Base-by-base conservation (phyloP, 2,888 invertebrate species). In the Leucophora obtusa region DNA sequence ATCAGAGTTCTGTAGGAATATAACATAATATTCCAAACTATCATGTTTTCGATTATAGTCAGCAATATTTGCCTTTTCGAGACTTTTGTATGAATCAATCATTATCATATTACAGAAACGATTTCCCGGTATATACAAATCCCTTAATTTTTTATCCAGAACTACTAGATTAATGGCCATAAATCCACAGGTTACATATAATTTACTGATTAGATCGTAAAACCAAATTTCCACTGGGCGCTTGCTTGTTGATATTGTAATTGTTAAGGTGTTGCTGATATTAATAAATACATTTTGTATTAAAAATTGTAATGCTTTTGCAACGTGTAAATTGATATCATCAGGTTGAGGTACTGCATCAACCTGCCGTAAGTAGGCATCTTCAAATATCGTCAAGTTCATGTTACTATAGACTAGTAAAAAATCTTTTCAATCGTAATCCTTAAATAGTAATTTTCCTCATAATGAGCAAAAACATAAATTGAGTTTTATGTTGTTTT, bases 1-100 rank as follows among this genome's bases (percentile, higher is more conserved):
- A 62, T 88, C 87, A 0, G 82, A 38, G 0, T 84, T 83, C 76
- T 87, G 85, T 17, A 88, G 79, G n/a, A 89, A 85, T 2, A 88
- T 87, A 21, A 86, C 86, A 33, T 88, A 88, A 68, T 83, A 84
- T 62, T 88, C 89, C 7, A 85, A 85, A 65, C 83, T 83, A 63
- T 87, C 85, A 59, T 86, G 85, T 4, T 84, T 83, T 4, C 68
- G 38, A 5, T 86, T 84, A 72, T 87, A 65, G 10, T 58, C 43
- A 9, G 47, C 66, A 38, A 68, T 58, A 14, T 51, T 35, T 3
- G 83, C 84, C 73, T 83, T 86, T 28, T 83, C 63, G 50, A 88
- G 86, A 14, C 86, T 84, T 9, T 84, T 82, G 66, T 82, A 85
- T 1, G 87, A 88, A 69, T 88, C 88, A 1, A 85, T 84, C 17